Evolutionary conservation across 92 coral and sea anemone genomes (phyloP).

Genomic region (Umimayanthus kanabou): DNA sequence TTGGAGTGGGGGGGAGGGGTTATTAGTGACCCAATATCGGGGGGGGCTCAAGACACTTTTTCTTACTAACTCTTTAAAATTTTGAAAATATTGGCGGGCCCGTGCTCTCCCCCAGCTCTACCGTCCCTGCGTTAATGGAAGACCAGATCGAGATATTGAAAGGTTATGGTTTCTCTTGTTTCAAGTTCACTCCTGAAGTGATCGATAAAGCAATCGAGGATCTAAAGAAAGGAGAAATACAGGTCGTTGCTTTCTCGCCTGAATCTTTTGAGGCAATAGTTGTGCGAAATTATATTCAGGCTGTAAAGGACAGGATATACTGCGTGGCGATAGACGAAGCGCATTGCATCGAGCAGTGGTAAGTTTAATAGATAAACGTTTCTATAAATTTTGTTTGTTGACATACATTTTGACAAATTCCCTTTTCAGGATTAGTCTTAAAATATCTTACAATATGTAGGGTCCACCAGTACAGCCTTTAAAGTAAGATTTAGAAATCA

Average conservation of each 20-base stretch:
- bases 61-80: too few species aligned
- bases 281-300: constrained; percentile 16
- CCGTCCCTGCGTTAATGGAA: constrained; percentile 49
- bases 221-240: too few species aligned
- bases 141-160: constrained; percentile 32
- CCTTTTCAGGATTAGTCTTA: background rate
- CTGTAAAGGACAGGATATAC: constrained; percentile 25
- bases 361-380: background rate
- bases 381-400: background rate
- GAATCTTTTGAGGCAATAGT: constrained; percentile 49
- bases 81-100: too few species aligned
- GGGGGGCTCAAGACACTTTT: too few species aligned
- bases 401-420: background rate
- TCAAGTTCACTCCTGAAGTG: constrained; percentile 39
- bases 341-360: constrained; percentile 55
- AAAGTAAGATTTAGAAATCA: too few species aligned
- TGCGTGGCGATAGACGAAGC: constrained; percentile 56
- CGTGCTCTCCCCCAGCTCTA: too few species aligned
- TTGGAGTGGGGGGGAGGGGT: too few species aligned
- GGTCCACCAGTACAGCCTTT: too few species aligned
- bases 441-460: too few species aligned
- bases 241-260: too few species aligned
- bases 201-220: constrained; percentile 14
- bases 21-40: too few species aligned
- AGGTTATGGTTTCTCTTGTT: constrained; percentile 32